phyloP scores from a whole-genome alignment of 2,797 vertebrate genomes.

The Coendou prehensilis region DNA sequence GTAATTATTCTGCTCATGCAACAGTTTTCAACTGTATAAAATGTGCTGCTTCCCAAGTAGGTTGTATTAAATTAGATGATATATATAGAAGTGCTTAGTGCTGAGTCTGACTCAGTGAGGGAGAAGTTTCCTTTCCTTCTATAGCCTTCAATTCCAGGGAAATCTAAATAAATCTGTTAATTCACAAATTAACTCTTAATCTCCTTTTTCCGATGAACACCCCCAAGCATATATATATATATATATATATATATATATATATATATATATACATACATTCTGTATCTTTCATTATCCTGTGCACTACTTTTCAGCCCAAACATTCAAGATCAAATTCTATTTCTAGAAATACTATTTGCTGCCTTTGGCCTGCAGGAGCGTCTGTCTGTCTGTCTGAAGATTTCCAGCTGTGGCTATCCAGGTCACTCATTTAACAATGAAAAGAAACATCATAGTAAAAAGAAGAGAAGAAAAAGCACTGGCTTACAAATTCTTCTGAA shows the following conservation, averaged over 20 bases:
- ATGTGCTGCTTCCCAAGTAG: not conserved
- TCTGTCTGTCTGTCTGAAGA: not conserved
- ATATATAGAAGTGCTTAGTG: not conserved
- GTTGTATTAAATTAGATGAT: not conserved
- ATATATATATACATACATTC: not conserved
- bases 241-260: too few species aligned
- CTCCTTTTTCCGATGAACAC: not conserved
- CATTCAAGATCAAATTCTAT: constrained; percentile 10
- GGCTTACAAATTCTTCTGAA: not conserved
- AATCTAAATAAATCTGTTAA: not conserved
- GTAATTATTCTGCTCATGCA: not conserved
- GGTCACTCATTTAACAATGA: not conserved
- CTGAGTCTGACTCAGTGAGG: not conserved
- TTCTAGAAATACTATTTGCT: constrained; percentile 17
- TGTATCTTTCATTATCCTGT: not conserved
- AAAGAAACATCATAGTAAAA: not conserved
- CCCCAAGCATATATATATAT: not conserved
- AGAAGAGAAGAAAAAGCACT: not conserved
- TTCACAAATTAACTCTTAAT: not conserved
- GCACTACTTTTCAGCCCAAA: not conserved
- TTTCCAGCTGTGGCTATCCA: not conserved
- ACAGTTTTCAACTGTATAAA: constrained; percentile 33
- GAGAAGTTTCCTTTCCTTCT: not conserved
- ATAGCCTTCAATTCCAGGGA: not conserved
- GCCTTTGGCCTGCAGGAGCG: not conserved